These are phyloP conservation scores for Pammene fasciana DNA, from an alignment of 2,888 invertebrate genomes.

Conservation along the genomic window DNA sequence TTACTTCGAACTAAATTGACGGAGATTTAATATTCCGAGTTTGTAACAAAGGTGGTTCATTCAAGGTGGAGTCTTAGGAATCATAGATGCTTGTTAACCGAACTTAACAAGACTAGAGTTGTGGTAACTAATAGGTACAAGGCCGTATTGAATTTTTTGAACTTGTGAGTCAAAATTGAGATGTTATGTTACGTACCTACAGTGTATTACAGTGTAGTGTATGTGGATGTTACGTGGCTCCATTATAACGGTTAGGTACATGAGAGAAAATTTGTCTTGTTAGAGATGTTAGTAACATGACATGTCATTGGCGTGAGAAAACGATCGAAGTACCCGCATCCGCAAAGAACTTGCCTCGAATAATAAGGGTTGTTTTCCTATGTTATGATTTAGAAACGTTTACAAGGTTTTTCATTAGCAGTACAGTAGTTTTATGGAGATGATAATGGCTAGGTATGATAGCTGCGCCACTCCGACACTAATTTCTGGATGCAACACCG, in stretches of 20 bases:
- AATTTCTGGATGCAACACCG: constrained; percentile 17
- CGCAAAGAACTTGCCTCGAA: not conserved
- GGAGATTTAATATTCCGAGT: constrained; percentile 35
- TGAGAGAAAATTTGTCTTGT: constrained; percentile 10
- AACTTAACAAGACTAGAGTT: constrained; percentile 19
- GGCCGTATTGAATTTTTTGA: not conserved
- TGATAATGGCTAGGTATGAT: constrained; percentile 9
- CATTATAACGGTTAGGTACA: constrained; percentile 22
- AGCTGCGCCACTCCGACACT: constrained; percentile 1
- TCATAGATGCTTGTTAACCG: constrained; percentile 14
- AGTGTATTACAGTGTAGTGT: not conserved
- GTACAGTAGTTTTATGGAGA: constrained; percentile 2
- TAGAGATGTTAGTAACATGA: constrained; percentile 5
- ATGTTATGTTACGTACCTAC: not conserved
- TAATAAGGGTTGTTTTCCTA: constrained; percentile 1
- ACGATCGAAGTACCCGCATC: constrained; percentile 12
- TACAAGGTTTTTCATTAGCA: not conserved
- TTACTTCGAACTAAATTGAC: constrained; percentile 36
- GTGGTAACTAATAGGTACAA: not conserved
- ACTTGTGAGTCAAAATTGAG: not conserved
- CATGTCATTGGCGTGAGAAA: constrained; percentile 29
- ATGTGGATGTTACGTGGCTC: constrained; percentile 11
- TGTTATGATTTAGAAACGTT: not conserved
- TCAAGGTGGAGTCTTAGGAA: constrained; percentile 18
- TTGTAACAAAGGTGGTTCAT: constrained; percentile 29